Evolutionary conservation across 2,113 vertebrate genomes (phyloP).

Genomic region (Odocoileus virginianus): DNA sequence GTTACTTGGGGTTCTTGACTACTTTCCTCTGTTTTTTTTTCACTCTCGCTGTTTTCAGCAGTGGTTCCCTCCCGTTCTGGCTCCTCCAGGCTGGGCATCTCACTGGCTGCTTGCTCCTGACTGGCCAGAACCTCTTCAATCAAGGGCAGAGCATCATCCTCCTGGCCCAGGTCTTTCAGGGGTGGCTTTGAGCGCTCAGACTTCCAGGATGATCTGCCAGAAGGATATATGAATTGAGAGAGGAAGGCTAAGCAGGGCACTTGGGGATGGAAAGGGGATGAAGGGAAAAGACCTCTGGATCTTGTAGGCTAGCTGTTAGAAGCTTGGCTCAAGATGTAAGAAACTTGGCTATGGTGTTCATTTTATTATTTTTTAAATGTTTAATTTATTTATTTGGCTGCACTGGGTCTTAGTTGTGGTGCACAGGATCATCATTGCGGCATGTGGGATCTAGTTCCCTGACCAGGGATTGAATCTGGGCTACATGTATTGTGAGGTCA

Average conservation of each 20-base stretch:
- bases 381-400: neutral
- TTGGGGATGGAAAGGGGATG: neutral
- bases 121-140: constrained; percentile 83
- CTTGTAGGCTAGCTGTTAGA: neutral
- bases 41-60: constrained; percentile 72
- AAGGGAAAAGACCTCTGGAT: neutral
- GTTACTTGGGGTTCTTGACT: constrained; percentile 47
- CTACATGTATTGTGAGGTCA: neutral
- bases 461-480: neutral
- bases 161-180: constrained; percentile 78
- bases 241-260: neutral
- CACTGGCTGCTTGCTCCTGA: constrained; percentile 73
- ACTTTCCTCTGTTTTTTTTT: constrained; percentile 71
- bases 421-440: neutral
- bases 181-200: constrained; percentile 89
- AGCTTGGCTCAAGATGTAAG: neutral
- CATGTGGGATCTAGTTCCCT: neutral
- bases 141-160: constrained; percentile 81
- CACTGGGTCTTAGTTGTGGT: neutral
- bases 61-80: constrained; percentile 79
- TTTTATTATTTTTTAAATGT: neutral
- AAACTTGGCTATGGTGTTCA: neutral
- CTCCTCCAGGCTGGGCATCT: constrained; percentile 77
- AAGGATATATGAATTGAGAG: neutral
- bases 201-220: constrained; percentile 93